These are phyloP conservation scores for Montipora capricornis DNA, from an alignment of 64 coral and sea anemone genomes.

Conservation along the genomic window DNA sequence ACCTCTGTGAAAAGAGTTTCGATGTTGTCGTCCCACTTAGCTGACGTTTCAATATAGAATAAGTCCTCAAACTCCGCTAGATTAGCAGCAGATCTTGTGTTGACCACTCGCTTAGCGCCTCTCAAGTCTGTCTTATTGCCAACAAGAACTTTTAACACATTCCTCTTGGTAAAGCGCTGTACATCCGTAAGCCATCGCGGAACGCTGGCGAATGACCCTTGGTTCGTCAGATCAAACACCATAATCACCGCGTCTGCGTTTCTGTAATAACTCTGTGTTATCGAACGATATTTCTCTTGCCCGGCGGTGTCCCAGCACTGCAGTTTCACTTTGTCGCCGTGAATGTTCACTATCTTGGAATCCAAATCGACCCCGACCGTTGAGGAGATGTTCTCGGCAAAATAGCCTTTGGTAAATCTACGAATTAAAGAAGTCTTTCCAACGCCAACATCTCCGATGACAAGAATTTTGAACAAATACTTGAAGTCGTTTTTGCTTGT, in stretches of 20 bases:
- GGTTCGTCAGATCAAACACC: constrained; percentile 96
- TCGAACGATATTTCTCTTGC: constrained; percentile 88
- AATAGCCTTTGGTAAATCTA: constrained; percentile 97
- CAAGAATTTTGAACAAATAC: constrained; percentile 95
- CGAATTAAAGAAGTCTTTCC: constrained; percentile 97
- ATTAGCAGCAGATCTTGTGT: constrained; percentile 88
- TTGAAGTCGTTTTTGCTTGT: constrained; percentile 64
- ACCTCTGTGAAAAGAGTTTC: constrained; percentile 89
- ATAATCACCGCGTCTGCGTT: constrained; percentile 98
- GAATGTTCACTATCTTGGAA: constrained; percentile 84
- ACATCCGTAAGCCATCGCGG: constrained; percentile 95
- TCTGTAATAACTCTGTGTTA: constrained; percentile 96
- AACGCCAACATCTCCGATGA: constrained; percentile 93
- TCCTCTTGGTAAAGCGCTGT: constrained; percentile 83
- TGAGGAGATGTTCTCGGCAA: constrained; percentile 87
- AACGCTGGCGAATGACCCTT: constrained; percentile 93
- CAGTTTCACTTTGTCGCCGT: constrained; percentile 94
- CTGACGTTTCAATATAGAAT: constrained; percentile 96
- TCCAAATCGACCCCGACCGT: constrained; percentile 97
- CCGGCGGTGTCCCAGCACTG: constrained; percentile 99
- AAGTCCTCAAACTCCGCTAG: constrained; percentile 98
- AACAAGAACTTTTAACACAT: constrained; percentile 89
- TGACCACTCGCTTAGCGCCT: constrained; percentile 84
- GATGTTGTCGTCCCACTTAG: constrained; percentile 97
- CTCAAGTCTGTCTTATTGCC: constrained; percentile 99